Percentiles rank a stretch among this genome's conserved stretches.
Conservation (phyloP, 2,797 vertebrate species). For the Carcharodon carcharias region DNA sequence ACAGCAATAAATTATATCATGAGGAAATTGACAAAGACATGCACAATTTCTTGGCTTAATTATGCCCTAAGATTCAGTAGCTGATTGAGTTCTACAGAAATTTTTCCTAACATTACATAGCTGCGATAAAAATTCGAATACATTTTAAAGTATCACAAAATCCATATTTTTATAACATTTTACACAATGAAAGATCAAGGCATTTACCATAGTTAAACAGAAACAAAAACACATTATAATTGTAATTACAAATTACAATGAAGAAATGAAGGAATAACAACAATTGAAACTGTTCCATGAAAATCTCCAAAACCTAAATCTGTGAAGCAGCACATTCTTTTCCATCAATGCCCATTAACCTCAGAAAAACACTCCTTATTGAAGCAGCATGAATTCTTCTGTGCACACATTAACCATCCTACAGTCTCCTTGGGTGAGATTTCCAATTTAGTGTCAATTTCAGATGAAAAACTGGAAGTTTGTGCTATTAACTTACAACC, state of each 20-base stretch:
- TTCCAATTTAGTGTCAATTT: slow-evolving; percentile 20
- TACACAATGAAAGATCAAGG: not conserved
- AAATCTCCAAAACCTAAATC: slow-evolving; percentile 17
- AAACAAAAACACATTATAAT: not conserved
- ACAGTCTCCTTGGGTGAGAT: not conserved
- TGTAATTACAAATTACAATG: not conserved
- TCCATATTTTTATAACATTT: not conserved
- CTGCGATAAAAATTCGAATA: not conserved
- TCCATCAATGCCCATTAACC: not conserved
- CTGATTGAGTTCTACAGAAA: not conserved
- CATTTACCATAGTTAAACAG: not conserved
- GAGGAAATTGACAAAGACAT: not conserved
- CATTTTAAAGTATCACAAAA: not conserved
- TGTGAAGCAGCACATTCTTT: slow-evolving; percentile 6
- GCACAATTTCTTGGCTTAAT: not conserved
- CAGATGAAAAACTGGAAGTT: not conserved
- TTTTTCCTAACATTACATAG: not conserved
- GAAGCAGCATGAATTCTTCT: not conserved
- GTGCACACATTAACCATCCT: not conserved
- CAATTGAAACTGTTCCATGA: not conserved
- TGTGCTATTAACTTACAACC: slow-evolving; percentile 4
- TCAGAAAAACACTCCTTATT: slow-evolving; percentile 17
- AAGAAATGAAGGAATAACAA: not conserved
- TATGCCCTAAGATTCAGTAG: not conserved
- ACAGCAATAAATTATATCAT: not conserved